Base-by-base conservation (phyloP, 2,888 invertebrate species). In the Cabera pusaria region DNA sequence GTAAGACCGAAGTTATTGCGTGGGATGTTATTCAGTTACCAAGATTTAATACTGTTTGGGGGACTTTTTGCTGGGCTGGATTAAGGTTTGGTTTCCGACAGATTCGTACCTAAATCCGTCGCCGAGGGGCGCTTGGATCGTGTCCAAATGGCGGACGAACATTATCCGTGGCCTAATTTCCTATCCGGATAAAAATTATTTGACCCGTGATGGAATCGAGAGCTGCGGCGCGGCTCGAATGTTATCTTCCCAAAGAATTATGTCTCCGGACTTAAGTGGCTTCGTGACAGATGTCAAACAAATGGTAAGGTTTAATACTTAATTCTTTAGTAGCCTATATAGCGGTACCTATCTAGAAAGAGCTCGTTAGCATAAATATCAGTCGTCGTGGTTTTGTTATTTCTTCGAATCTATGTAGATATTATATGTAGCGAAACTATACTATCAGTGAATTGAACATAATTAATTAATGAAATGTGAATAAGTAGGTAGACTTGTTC, bases 101-200 rank as follows among this genome's bases (percentile, higher is more conserved):
- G 72, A 76, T 77, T 77, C 74, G 75, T 68, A 65, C 62, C 61
- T 65, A 55, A 69, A 70, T 62, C 64, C 64, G 57, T 58, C 54
- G 62, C 62, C 61, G 59, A 51, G 61, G 61, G 72, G 57, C 54
- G 61, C 53, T 66, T 86, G 86, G 86, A 78, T 34, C 40, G 8
- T 34, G 39, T 70, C 86, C 86, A 86, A 85, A 77, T 69, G 63
- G 61, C 59, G 59, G 63, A 65, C 67, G 58, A 73, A 72, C 65
- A 70, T 72, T 70, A 66, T 60, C 66, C 58, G 67, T 57, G 81
- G 68, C 71, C 80, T 79, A 77, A 79, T 79, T 85, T 75, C 72
- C 67, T 68, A 65, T 65, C 63, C 53, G 56, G 64, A 64, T 64
- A 62, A 72, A 51, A 72, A 73, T 72, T 69, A 75, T 72, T 67